Percentiles rank a stretch among this genome's conserved stretches.
These are phyloP conservation scores for Dryobotodes eremita DNA, from an alignment of 2,888 invertebrate genomes.

Conservation along the genomic window DNA sequence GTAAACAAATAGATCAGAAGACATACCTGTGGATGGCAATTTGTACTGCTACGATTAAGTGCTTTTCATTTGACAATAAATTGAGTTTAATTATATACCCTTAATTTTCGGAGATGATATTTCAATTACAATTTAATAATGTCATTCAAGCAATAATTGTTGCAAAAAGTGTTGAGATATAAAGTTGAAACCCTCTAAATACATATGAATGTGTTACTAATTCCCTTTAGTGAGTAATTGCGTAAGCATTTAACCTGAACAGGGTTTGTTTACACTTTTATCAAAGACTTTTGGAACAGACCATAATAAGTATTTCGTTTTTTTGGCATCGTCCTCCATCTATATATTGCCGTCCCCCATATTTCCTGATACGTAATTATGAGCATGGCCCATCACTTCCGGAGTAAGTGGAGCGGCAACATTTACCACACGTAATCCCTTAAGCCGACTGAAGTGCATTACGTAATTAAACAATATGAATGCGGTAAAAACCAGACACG, in stretches of 20 bases:
- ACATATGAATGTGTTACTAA: neutral
- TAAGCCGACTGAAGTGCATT: slow-evolving; percentile 59
- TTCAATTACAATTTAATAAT: neutral
- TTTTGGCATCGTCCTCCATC: neutral
- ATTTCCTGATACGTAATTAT: slow-evolving; percentile 46
- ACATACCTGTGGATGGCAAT: neutral
- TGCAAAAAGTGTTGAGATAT: neutral
- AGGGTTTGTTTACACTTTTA: neutral
- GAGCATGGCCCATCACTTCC: slow-evolving; percentile 38
- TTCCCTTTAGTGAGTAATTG: neutral
- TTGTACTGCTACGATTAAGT: neutral
- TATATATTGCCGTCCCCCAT: neutral
- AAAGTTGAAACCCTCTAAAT: neutral
- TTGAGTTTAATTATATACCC: neutral
- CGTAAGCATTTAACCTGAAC: neutral
- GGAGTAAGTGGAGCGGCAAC: slow-evolving; percentile 45
- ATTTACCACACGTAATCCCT: slow-evolving; percentile 50
- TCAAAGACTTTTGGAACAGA: neutral
- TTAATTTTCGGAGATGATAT: neutral
- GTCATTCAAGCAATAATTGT: neutral
- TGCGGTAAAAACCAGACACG: slow-evolving; percentile 47
- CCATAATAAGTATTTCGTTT: neutral
- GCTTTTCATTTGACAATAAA: neutral
- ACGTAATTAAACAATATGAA: slow-evolving; percentile 62
- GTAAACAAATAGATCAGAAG: neutral